These are phyloP conservation scores for Parasteatoda tepidariorum DNA, from an alignment of 1,140 invertebrate species.

Conservation along the genomic window DNA sequence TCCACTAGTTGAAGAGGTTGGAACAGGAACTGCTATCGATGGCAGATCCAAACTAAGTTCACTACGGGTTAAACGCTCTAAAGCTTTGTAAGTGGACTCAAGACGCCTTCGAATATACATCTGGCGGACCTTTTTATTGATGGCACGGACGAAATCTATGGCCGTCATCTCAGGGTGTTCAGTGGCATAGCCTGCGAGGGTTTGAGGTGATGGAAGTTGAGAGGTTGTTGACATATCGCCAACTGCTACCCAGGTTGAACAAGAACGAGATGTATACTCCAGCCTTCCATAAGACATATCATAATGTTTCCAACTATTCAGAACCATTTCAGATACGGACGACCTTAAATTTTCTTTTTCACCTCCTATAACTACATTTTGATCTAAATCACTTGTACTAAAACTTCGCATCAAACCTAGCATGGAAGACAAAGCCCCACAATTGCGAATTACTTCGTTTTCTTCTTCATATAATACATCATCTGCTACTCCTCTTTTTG, in stretches of 20 bases:
- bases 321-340: slow-evolving; percentile 61
- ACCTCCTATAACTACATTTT: slow-evolving; percentile 18
- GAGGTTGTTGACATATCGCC: slow-evolving; percentile 78
- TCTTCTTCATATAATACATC: slow-evolving; percentile 80
- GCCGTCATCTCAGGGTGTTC: slow-evolving; percentile 73
- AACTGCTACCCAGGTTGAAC: slow-evolving; percentile 87
- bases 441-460: slow-evolving; percentile 80
- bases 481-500: slow-evolving; percentile 67
- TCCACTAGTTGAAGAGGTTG: slow-evolving; percentile 13
- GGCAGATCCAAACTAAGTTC: slow-evolving; percentile 74
- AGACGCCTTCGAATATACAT: slow-evolving; percentile 80
- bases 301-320: slow-evolving; percentile 63
- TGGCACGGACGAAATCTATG: slow-evolving; percentile 80
- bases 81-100: slow-evolving; percentile 82
- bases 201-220: slow-evolving; percentile 80
- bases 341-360: slow-evolving; percentile 49
- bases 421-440: slow-evolving; percentile 81
- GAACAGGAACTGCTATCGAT: slow-evolving; percentile 50
- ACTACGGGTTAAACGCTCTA: slow-evolving; percentile 83
- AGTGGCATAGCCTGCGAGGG: slow-evolving; percentile 53
- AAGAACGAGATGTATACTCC: slow-evolving; percentile 81
- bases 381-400: slow-evolving; percentile 80
- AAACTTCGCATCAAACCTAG: slow-evolving; percentile 83
- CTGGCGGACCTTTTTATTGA: slow-evolving; percentile 84
- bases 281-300: slow-evolving; percentile 65